phyloP scores from a whole-genome alignment of 2,113 vertebrate species.

The Addax nasomaculatus region DNA sequence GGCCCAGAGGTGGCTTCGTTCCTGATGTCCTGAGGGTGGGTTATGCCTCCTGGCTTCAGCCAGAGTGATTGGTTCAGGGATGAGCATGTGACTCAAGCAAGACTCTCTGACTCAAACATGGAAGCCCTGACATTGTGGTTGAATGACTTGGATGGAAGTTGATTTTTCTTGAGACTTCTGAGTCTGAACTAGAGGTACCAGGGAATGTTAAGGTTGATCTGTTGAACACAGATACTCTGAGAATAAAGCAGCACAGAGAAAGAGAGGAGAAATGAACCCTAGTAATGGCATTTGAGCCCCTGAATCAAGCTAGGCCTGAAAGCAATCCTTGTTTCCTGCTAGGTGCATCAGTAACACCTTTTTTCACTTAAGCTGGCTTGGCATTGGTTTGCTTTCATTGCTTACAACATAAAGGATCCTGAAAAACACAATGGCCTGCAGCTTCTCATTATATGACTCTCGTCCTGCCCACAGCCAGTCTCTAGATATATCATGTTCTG shows the following conservation, averaged over 20 bases:
- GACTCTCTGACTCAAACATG: background rate
- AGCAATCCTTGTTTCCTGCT: background rate
- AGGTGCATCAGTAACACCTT: background rate
- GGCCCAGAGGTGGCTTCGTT: background rate
- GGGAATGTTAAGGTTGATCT: background rate
- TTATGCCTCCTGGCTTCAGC: too few relatives aligned
- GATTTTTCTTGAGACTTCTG: background rate
- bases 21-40: background rate
- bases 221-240: background rate
- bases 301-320: background rate
- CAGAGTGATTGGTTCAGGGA: background rate
- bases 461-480: background rate
- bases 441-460: too few relatives aligned
- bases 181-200: too few relatives aligned
- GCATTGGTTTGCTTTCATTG: background rate
- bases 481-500: background rate
- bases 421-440: fast-evolving
- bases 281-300: background rate
- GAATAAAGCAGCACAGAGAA: background rate
- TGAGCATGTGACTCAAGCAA: background rate
- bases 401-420: background rate
- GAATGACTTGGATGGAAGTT: too few relatives aligned
- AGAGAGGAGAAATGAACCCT: background rate
- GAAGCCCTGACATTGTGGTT: background rate
- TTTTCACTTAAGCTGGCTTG: background rate